Evolutionary conservation across 2,797 vertebrate species (phyloP).

Genomic region (Micromesistius poutassou): DNA sequence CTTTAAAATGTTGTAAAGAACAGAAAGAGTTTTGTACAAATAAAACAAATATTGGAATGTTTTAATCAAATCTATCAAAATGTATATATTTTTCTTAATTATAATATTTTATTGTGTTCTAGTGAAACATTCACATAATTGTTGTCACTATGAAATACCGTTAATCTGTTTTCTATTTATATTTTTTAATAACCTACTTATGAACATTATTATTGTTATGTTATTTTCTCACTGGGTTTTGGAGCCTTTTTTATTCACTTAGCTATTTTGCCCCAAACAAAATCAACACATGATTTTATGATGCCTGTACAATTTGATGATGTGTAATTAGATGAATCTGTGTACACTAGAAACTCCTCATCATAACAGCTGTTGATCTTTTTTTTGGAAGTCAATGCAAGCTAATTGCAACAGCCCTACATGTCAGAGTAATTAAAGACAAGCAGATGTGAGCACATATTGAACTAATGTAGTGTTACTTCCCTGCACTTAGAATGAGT

Average conservation of each 20-base stretch:
- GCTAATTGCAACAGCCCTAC: not conserved
- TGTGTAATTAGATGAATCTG: not conserved
- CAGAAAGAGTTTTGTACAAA: not conserved
- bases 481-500: not conserved
- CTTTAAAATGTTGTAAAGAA: not conserved
- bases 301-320: not conserved
- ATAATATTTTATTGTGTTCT: not conserved
- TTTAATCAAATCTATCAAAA: not conserved
- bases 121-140: not conserved
- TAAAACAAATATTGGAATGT: not conserved
- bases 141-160: not conserved
- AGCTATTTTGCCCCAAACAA: not conserved
- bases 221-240: not conserved
- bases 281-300: not conserved
- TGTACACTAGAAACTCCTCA: not conserved
- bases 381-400: not conserved
- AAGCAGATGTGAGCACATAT: not conserved
- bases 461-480: not conserved
- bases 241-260: not conserved
- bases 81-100: not conserved
- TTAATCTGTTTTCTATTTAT: not conserved
- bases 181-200: not conserved
- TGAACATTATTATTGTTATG: not conserved
- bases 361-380: not conserved
- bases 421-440: not conserved